Percentiles rank a stretch among this genome's conserved stretches.
Evolutionary conservation across 2,888 invertebrate species (phyloP).

Genomic region (Ceramica pisi): DNA sequence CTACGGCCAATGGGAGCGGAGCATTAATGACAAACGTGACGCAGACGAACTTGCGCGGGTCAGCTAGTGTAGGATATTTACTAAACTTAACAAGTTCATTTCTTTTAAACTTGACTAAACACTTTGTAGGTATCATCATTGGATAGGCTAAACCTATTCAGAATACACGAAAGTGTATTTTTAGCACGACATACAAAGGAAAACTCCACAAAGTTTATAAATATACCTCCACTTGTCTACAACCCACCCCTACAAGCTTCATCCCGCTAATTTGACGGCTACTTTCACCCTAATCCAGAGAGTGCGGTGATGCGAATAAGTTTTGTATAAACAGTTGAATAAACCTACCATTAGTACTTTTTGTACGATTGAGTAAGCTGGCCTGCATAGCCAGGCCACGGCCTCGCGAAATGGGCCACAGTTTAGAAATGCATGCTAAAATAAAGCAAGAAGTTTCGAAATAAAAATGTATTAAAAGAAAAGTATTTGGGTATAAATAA

Average conservation of each 20-base stretch:
- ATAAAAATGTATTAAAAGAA: constrained; percentile 32
- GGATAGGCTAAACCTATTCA: no score
- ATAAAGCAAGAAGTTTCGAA: constrained; percentile 19
- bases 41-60: no score
- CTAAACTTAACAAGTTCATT: no score
- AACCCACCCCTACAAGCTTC: constrained; percentile 35
- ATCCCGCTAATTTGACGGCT: constrained; percentile 55
- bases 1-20: no score
- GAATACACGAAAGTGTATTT: constrained; percentile 10
- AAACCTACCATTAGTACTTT: constrained; percentile 60
- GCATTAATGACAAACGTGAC: no score
- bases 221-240: constrained; percentile 45
- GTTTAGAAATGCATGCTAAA: constrained; percentile 39
- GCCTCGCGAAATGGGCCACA: constrained; percentile 42
- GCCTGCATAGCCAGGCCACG: constrained; percentile 29
- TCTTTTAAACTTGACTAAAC: no score
- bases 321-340: constrained; percentile 60
- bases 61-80: no score
- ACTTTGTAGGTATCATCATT: no score
- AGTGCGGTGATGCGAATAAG: constrained; percentile 53
- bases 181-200: constrained; percentile 17
- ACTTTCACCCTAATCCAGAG: constrained; percentile 46
- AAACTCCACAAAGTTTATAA: constrained; percentile 39
- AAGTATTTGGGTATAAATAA: constrained; percentile 21
- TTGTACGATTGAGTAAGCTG: constrained; percentile 51